Evolutionary conservation across 2,797 vertebrate species (phyloP), one percentile per base, ranked within the genome.

Genomic region (Molossus alvarezi): DNA sequence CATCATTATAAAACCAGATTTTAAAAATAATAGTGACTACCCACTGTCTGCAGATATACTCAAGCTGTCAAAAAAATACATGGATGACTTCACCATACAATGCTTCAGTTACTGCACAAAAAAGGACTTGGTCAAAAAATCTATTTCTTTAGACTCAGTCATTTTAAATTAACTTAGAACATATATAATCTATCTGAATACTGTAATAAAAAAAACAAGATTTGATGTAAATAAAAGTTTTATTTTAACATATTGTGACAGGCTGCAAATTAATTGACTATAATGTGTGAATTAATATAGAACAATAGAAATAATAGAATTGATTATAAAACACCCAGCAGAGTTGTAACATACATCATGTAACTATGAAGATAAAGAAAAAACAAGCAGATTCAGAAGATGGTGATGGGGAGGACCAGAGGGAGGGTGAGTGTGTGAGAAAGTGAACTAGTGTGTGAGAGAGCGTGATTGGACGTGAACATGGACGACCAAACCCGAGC

Each of bases 11-110:
- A 97, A 98, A 97, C 88, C 94, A 98, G 96, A 97, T 98, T 98
- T 98, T 12, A 97, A 98, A 98, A 97, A n/a, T 41, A 97, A 98
- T 93, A 73, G 72, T 97, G 96, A 97, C 98, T 97, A 95, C 81
- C 67, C 14, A 84, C 90, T 93, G 97, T 97, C 97, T 98, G 97
- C 95, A 98, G 98, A 97, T 93, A 33, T 81, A 90, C 72, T 94
- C 86, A 97, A 97, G 80, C 95, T 98, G 95, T 98, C 90, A 98
- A 97, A 98, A 91, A 91, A 94, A 97, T 98, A 89, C 95, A 90
- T 94, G 75, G 69, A 95, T 96, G 84, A 65, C 53, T 97, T 55
- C 64, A 94, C 23, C 95, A 41, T 73, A 93, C 1, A 94, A n/a
- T 93, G 96, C 97, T 97, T 94, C 96, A 60, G 73, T 97, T 97